Conservation (phyloP, 35 echinoderm and acorn worm genomes). For the Ptychodera flava region DNA sequence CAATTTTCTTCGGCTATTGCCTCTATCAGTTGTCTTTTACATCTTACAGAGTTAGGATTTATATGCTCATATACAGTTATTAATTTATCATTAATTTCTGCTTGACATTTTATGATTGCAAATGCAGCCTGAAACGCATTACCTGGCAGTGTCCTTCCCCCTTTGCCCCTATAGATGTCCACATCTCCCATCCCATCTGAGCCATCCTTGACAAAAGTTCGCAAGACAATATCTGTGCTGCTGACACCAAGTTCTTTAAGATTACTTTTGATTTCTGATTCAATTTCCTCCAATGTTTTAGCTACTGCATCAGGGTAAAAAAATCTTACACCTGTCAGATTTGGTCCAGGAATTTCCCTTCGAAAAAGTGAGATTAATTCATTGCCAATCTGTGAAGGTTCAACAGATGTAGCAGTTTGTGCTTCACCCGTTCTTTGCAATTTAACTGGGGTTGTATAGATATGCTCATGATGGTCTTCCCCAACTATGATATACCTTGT, state of each 20-base stretch:
- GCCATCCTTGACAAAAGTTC: conserved; percentile 34
- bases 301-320: conserved; percentile 29
- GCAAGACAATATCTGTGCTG: not conserved
- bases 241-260: no score
- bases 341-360: conserved; percentile 16
- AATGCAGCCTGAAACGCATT: conserved; percentile 44
- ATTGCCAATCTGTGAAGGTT: conserved; percentile 2
- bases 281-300: conserved; percentile 43
- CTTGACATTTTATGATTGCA: conserved; percentile 21
- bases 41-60: conserved; percentile 16
- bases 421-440: not conserved
- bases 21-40: conserved; percentile 21
- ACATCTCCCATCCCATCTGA: conserved; percentile 52
- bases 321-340: conserved; percentile 31
- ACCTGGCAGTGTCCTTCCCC: conserved; percentile 24
- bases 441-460: conserved; percentile 45
- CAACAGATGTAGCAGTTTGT: not conserved
- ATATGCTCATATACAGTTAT: conserved; percentile 9
- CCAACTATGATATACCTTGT: conserved; percentile 6
- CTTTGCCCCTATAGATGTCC: not conserved
- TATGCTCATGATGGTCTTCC: not conserved
- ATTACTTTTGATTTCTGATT: conserved; percentile 9
- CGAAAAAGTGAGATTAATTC: not conserved
- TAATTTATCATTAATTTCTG: not conserved
- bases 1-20: conserved; percentile 41